Evolutionary conservation across 2,888 invertebrate genomes (phyloP), one percentile per base, ranked within the genome.

Genomic region (Epiblema foenella): DNA sequence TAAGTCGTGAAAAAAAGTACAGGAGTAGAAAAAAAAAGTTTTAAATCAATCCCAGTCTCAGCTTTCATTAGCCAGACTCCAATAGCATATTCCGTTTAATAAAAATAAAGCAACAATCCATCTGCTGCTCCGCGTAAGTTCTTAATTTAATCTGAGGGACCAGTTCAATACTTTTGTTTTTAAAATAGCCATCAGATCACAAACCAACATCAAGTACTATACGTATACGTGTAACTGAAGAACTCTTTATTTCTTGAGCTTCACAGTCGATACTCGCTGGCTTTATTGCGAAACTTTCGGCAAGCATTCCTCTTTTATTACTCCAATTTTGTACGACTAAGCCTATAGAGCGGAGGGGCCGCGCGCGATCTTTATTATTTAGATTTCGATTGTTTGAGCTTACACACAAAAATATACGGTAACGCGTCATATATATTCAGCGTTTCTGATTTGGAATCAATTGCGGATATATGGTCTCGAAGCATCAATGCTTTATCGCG

Each of bases 221-320:
- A 57, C 54, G 57, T 46, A 46, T 68, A 69, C 56, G 46, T 62
- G 65, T 66, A 57, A 80, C 84, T 82, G 76, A 79, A 83, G 85
- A 91, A 91, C 92, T 91, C 91, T 91, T 92, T 92, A 88, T 91
- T 91, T 87, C 92, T 92, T 91, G 90, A 89, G 87, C 91, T 92
- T 91, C 91, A 89, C 91, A 93, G 91, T 93, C 93, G 92, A 93
- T 93, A 91, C 91, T 90, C 88, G 90, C 90, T 87, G 89, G 86
- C 87, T 92, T 93, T 93, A 93, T 93, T 93, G 90, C 92, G 82
- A 93, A 93, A 93, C 90, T 93, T 93, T 93, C 85, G 86, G 86
- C 89, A 85, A 87, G 91, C 93, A 92, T 93, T 93, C 88, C 93
- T 90, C 92, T 91, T 93, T 93, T 93, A 93, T 93, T 93, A 92